These are phyloP conservation scores for Deilephila elpenor DNA, from an alignment of 2,888 invertebrate species.

Conservation along the genomic window DNA sequence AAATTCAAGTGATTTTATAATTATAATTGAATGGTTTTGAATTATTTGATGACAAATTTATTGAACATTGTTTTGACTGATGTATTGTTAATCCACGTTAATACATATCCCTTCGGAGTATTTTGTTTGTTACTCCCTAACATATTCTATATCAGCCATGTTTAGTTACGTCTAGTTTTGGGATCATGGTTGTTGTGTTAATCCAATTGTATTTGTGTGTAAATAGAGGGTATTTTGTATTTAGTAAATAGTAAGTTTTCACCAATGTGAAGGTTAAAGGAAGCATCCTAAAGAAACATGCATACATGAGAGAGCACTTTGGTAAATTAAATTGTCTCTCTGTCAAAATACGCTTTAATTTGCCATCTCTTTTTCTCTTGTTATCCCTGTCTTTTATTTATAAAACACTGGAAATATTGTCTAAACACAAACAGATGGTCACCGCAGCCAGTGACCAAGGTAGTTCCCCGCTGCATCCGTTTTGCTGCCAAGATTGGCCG, in stretches of 20 bases:
- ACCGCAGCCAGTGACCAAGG: constrained; percentile 5
- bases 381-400: no score
- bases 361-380: no score
- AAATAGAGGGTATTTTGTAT: not conserved
- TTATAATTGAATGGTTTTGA: no score
- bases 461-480: not conserved
- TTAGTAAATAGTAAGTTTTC: not conserved
- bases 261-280: not conserved
- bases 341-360: no score
- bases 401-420: not conserved
- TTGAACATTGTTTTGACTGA: not conserved
- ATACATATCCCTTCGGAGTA: not conserved
- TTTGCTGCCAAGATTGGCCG: constrained; percentile 7
- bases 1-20: no score
- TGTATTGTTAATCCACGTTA: not conserved
- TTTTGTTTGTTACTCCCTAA: not conserved
- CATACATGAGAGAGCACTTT: no score
- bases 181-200: not conserved
- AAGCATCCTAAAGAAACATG: no score
- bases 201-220: not conserved
- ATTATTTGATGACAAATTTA: no score
- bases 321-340: no score
- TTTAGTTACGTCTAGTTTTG: not conserved
- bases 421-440: constrained; percentile 8
- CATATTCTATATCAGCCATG: not conserved